Conservation (phyloP, 1,140 invertebrate genomes). For the Agrypnia vestita region DNA sequence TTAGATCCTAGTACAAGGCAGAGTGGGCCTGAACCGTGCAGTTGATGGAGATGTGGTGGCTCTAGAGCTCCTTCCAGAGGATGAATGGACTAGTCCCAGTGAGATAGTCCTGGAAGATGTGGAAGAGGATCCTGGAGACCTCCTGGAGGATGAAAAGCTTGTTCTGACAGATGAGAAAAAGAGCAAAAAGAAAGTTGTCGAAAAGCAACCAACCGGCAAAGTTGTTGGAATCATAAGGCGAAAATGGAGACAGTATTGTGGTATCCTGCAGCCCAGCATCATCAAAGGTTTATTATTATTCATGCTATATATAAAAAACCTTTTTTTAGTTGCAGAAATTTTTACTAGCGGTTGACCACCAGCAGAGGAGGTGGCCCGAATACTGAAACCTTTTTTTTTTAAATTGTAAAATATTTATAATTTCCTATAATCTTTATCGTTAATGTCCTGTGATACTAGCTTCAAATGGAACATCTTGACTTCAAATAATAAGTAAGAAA, state of each 20-base stretch:
- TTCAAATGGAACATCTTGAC: too few species aligned
- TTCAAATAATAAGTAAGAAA: too few species aligned
- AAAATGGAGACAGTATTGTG: conserved; percentile 98
- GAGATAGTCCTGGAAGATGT: conserved; percentile 90
- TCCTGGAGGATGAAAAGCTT: conserved; percentile 79
- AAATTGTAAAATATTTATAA: too few species aligned
- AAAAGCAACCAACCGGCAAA: conserved; percentile 83
- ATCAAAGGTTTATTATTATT: conserved; percentile 77
- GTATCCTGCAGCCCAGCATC: conserved; percentile 88
- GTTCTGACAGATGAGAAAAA: conserved; percentile 49
- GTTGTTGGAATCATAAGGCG: conserved; percentile 96
- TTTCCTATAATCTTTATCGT: too few species aligned
- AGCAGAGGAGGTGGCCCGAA: too few species aligned
- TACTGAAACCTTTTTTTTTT: too few species aligned
- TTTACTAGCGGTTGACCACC: too few species aligned
- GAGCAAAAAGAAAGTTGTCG: conserved; percentile 63
- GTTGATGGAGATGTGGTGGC: conserved; percentile 97
- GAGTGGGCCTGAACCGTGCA: conserved; percentile 92
- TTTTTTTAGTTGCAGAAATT: background rate
- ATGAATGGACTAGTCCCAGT: conserved; percentile 91
- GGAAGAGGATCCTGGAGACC: conserved; percentile 79
- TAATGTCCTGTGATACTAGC: too few species aligned
- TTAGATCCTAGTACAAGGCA: conserved; percentile 92
- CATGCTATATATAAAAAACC: background rate
- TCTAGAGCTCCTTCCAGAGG: conserved; percentile 91